Evolutionary conservation across 2,113 vertebrate genomes (phyloP), one percentile per base, ranked within the genome.

Genomic region (Varanus salvator): DNA sequence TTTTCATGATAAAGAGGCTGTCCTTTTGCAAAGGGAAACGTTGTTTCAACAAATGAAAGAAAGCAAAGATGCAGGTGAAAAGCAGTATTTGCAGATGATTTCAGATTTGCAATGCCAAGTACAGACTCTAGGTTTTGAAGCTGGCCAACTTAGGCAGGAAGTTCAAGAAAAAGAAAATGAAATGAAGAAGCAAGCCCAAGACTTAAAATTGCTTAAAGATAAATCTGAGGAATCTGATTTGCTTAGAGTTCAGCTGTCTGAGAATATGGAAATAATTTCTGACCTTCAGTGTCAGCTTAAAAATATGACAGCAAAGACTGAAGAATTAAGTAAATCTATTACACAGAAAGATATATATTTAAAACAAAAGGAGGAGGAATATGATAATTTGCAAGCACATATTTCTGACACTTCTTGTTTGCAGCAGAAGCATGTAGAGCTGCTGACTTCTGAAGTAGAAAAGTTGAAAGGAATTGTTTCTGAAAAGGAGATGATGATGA

Each of bases 241-340:
- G 25, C 95, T 97, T 86, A 96, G 96, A 94, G 89, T 95, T 89
- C 95, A 97, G 91, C 94, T 97, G 91, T 94, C 95, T 93, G 97
- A 97, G 95, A 97, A 97, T 92, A 95, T 97, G 94, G 96, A 97
- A 80, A 92, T 95, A 71, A 97, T 97, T 92, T 95, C 95, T 89
- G 92, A 96, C 91, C 96, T 98, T 86, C 97, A 98, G 0, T 89
- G 9, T 80, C 97, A 97, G 86, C 85, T 97, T 90, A 90, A 89
- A 93, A 92, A 90, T 19, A 8, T 92, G 81, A 92, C 92, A 66
- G 90, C 96, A 78, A 96, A 96, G 3, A 91, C 78, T 21, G 93
- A 95, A 54, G 90, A 94, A 75, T 94, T 98, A 66, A 96, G 85
- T 84, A 7, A 80, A 8, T 90, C 86, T 77, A 31, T 98, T 12